Evolutionary conservation across 2,113 vertebrate species (phyloP), one percentile per base, ranked within the genome.

Genomic region (Himantopus leucocephalus): DNA sequence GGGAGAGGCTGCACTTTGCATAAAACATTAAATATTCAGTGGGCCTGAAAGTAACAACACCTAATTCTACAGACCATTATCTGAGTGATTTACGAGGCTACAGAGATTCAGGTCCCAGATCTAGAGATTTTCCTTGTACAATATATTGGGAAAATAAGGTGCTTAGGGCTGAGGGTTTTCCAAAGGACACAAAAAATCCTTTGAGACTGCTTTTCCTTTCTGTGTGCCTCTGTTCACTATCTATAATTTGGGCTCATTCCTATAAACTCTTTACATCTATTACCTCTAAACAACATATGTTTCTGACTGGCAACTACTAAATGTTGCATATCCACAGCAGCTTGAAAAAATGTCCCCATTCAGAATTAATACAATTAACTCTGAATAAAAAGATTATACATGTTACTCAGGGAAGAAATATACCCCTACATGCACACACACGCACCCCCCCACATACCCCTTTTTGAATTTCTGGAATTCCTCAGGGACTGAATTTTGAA

Each of bases 361-460:
- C 45, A 64, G 24, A 11, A 34, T 58, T 53, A 55, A 59, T n/a
- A 20, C 19, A 86, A 48, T 35, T 73, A 71, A 82, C 78, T 88
- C 53, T 70, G 16, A 76, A 45, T 41, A 18, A 56, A 90, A 85
- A 48, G 14, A 70, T 77, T 66, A 47, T 59, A 21, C 4, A 3
- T n/a, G 19, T 63, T 55, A 53, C 2, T 10, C 22, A 56, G 10
- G 56, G 63, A 84, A 66, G 73, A 71, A 70, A 53, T 64, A 29
- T 18, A n/a, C 10, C 14, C 9, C 10, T 55, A 35, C 20, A 34
- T 13, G 15, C 6, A 41, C 6, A 22, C 26, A 16, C 23, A 19
- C 6, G 3, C 27, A 13, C 5, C 34, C 22, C 5, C 21, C 1
- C 23, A 19, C 6, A 4, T 23, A 12, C 5, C 39, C 17, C 5